A percentile compares a stretch with the other conserved stretches of the same genome.
Evolutionary conservation across 2,888 invertebrate species (phyloP).

Genomic region (Scotopteryx bipunctaria): DNA sequence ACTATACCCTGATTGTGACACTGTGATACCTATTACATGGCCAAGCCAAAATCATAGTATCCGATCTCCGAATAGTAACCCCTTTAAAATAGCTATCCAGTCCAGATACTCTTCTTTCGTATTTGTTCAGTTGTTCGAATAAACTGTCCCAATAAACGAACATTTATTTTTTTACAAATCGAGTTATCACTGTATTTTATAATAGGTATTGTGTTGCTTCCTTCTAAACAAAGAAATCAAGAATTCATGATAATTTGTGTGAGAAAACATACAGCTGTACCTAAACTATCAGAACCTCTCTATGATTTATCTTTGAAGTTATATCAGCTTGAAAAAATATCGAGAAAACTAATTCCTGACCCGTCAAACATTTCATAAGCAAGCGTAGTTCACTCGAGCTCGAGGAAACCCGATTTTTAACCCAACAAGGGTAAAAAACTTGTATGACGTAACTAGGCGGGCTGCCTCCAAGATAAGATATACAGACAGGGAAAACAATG

Average conservation of each 20-base stretch:
- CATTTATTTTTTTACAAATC: no score
- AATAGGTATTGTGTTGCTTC: no score
- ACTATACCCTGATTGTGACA: no score
- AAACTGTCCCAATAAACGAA: no score
- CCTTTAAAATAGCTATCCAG: no score
- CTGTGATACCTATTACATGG: no score
- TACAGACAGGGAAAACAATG: slow-evolving; percentile 17
- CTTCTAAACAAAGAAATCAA: background rate
- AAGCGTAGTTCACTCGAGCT: slow-evolving; percentile 54
- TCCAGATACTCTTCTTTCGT: no score
- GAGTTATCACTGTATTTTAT: no score
- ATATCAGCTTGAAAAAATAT: slow-evolving; percentile 43
- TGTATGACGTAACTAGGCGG: slow-evolving; percentile 36
- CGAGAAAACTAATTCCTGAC: slow-evolving; percentile 66
- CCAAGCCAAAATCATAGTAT: no score
- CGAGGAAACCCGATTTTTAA: slow-evolving; percentile 62
- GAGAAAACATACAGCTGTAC: slow-evolving; percentile 6
- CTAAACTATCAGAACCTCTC: background rate
- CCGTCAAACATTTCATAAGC: slow-evolving; percentile 77
- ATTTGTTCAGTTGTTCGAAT: no score
- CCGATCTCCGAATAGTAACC: no score
- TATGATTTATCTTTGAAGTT: slow-evolving; percentile 28
- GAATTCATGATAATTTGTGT: background rate
- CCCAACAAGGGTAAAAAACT: slow-evolving; percentile 53
- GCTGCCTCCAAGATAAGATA: slow-evolving; percentile 6